Percentiles rank a stretch among this genome's conserved stretches.
These are phyloP conservation scores for Megaceryle maxima DNA, from an alignment of 2,113 vertebrate species.

Conservation along the genomic window DNA sequence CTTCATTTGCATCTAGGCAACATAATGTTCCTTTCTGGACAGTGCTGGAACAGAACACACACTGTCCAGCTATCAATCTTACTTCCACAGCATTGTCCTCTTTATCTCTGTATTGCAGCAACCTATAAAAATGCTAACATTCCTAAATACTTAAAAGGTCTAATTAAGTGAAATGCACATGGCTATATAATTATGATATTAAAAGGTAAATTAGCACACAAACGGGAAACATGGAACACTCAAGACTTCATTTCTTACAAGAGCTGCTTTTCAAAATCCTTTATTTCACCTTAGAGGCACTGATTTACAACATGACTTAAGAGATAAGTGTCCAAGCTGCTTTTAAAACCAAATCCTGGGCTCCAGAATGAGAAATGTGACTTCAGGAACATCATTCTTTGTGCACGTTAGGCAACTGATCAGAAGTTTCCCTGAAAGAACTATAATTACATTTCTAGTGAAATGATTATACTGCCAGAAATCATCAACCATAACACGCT, in stretches of 20 bases:
- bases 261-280: not conserved
- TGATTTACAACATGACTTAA: not conserved
- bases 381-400: not conserved
- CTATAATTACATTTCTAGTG: not conserved
- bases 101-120: slow-evolving; percentile 70
- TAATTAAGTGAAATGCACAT: not conserved
- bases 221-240: not conserved
- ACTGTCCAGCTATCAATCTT: slow-evolving; percentile 26
- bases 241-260: not conserved
- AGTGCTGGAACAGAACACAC: not conserved
- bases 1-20: slow-evolving; percentile 4
- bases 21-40: not conserved
- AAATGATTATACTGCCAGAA: not conserved
- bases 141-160: not conserved
- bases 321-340: not conserved
- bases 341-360: not conserved
- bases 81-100: slow-evolving; percentile 58
- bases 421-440: not conserved
- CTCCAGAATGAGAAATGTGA: not conserved
- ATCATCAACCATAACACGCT: not conserved
- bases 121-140: slow-evolving; percentile 18
- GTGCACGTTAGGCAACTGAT: not conserved
- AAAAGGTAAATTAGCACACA: not conserved
- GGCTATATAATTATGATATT: not conserved
- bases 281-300: not conserved